Evolutionary conservation across 2,113 vertebrate species (phyloP).

Genomic region (Salvator merianae): DNA sequence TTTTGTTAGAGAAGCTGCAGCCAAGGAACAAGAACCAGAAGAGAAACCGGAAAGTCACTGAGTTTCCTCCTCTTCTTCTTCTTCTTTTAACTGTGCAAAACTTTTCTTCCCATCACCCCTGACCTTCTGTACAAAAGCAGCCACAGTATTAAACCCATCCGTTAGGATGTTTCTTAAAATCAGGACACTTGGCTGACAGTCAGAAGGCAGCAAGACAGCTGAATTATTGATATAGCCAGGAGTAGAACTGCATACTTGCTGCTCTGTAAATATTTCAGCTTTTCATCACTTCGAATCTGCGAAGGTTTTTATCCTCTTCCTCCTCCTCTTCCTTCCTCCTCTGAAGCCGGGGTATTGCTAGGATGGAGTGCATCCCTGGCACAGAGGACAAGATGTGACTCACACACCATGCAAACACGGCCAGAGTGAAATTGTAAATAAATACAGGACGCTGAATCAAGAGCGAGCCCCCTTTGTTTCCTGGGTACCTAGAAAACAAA

Average conservation of each 20-base stretch:
- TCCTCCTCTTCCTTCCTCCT: neutral
- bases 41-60: neutral
- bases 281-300: neutral
- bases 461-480: no score
- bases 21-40: neutral
- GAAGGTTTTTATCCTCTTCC: neutral
- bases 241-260: neutral
- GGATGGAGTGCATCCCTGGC: no score
- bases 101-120: neutral
- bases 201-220: neutral
- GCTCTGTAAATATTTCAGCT: neutral
- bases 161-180: constrained; percentile 15
- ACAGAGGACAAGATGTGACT: neutral
- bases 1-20: neutral
- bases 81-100: neutral
- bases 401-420: neutral
- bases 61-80: neutral
- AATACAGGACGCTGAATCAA: no score
- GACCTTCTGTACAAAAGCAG: constrained; percentile 10
- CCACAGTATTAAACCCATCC: constrained; percentile 20
- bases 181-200: neutral
- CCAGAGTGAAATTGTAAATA: no score
- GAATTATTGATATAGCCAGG: constrained; percentile 20
- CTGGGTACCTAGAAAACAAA: no score
- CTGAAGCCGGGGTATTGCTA: no score